Conservation (phyloP, 2,888 invertebrate genomes). For the Eupithecia tripunctaria region DNA sequence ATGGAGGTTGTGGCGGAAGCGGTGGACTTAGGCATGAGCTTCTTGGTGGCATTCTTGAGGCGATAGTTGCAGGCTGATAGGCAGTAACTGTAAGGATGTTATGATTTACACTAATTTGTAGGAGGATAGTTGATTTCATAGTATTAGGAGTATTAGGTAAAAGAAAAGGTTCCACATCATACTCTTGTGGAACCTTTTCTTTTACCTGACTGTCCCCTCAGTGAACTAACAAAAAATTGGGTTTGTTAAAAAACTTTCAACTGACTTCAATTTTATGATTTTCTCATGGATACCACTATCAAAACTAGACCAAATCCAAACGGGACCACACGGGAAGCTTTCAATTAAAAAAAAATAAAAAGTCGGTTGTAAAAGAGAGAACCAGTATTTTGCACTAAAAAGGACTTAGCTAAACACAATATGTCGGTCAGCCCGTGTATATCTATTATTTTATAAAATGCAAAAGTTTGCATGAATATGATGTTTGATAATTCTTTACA, state of each 20-base stretch:
- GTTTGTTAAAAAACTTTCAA: no score
- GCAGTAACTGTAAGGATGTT: constrained; percentile 88
- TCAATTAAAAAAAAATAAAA: no score
- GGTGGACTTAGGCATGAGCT: constrained; percentile 65
- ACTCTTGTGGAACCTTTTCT: background rate
- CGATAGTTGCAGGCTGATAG: constrained; percentile 92
- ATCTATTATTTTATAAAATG: background rate
- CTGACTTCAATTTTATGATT: no score
- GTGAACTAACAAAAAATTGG: background rate
- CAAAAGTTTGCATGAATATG: background rate
- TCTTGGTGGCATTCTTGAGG: constrained; percentile 84
- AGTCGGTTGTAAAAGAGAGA: no score
- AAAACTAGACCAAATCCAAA: no score
- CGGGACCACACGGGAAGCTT: no score
- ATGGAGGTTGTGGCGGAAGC: constrained; percentile 61
- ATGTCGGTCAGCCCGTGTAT: background rate
- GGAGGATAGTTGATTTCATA: background rate
- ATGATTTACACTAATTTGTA: background rate
- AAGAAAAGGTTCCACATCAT: background rate
- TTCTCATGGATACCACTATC: no score
- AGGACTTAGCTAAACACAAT: background rate
- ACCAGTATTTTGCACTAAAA: background rate
- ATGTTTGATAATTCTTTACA: no score
- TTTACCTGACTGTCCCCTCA: background rate
- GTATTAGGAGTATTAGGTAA: background rate